phyloP scores from a whole-genome alignment of 2,888 invertebrate genomes.

The Pasiphila rectangulata region DNA sequence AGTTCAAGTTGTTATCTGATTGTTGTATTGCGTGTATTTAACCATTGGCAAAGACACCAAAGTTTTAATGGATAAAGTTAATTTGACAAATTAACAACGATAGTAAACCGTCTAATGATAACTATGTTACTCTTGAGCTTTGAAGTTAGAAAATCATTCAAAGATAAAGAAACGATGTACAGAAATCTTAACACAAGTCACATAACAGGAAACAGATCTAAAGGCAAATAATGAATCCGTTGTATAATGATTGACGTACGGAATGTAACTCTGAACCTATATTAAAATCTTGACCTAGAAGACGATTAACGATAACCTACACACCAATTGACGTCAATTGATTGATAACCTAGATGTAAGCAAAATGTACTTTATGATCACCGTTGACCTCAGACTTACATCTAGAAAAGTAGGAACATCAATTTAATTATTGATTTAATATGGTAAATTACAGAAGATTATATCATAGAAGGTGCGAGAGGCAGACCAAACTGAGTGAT shows the following conservation, averaged over 20 bases:
- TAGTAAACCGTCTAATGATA: too few relatives aligned
- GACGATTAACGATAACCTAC: slow-evolving; percentile 59
- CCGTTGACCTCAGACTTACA: slow-evolving; percentile 40
- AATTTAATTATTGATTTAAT: too few relatives aligned
- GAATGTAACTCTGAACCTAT: slow-evolving; percentile 9
- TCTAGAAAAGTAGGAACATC: background rate
- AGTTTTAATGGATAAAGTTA: background rate
- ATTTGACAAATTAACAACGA: too few relatives aligned
- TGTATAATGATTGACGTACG: slow-evolving; percentile 15
- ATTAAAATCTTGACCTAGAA: slow-evolving; percentile 25
- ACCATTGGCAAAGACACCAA: slow-evolving; percentile 9
- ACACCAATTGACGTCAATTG: slow-evolving; percentile 70
- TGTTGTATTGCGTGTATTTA: slow-evolving; percentile 8
- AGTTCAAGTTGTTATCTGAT: slow-evolving; percentile 23
- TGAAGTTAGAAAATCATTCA: background rate
- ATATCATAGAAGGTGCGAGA: too few relatives aligned
- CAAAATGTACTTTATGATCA: slow-evolving; percentile 55
- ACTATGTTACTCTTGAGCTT: too few relatives aligned
- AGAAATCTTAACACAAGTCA: background rate
- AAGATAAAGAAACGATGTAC: background rate
- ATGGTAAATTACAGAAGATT: too few relatives aligned
- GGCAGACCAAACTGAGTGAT: too few relatives aligned
- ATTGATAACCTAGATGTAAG: slow-evolving; percentile 65
- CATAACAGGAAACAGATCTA: background rate
- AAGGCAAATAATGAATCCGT: slow-evolving; percentile 4